phyloP scores from a whole-genome alignment of 2,888 invertebrate species.

The Oscheius onirici region DNA sequence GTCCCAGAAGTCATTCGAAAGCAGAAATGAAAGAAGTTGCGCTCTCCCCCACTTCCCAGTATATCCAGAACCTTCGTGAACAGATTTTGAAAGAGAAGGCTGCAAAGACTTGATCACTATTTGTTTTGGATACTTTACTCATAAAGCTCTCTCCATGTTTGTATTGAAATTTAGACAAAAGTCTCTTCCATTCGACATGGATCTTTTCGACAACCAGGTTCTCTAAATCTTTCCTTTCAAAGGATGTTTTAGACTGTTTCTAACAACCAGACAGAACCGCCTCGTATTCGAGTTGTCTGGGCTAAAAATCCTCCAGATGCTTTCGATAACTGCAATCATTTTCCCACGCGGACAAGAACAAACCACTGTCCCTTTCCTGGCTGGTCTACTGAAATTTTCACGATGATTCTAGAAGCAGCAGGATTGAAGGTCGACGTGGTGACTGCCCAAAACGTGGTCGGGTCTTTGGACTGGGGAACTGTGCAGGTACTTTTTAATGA shows the following conservation, averaged over 20 bases:
- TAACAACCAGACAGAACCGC: neutral
- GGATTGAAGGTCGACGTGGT: slow-evolving; percentile 41
- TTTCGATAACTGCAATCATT: slow-evolving; percentile 51
- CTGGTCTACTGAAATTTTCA: slow-evolving; percentile 54
- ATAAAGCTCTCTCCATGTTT: neutral
- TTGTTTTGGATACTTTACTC: neutral
- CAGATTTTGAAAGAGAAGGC: neutral
- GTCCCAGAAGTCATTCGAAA: neutral
- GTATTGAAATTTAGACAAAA: neutral
- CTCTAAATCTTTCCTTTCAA: neutral
- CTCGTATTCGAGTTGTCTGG: slow-evolving; percentile 50
- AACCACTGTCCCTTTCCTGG: slow-evolving; percentile 63
- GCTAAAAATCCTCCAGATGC: slow-evolving; percentile 63
- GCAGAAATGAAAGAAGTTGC: neutral
- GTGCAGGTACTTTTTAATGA: slow-evolving; percentile 10
- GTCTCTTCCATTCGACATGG: neutral
- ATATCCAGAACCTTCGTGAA: slow-evolving; percentile 15
- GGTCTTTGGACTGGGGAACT: slow-evolving; percentile 51
- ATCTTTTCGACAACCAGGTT: neutral
- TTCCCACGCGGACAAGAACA: slow-evolving; percentile 52
- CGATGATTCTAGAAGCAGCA: slow-evolving; percentile 41
- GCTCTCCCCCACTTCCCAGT: slow-evolving; percentile 12
- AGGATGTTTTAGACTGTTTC: neutral
- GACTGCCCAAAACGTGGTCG: slow-evolving; percentile 37
- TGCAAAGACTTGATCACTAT: neutral